These are phyloP conservation scores for Meiosimyza decipiens DNA, from an alignment of 2,888 invertebrate species.

Conservation along the genomic window DNA sequence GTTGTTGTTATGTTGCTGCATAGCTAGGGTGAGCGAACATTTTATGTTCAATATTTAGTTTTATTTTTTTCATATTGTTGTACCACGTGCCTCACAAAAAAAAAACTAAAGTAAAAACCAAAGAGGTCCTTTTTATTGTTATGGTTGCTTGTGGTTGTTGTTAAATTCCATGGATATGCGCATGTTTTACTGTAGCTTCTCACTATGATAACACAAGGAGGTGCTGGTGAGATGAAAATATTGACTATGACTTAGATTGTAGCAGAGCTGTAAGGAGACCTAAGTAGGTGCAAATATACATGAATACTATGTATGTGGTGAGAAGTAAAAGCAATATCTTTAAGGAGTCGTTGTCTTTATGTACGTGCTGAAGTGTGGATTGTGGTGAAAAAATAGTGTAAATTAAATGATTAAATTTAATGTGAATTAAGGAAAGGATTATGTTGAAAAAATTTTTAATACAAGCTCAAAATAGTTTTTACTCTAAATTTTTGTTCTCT, in stretches of 20 bases:
- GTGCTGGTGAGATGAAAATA: slow-evolving; percentile 12
- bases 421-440: too few relatives aligned
- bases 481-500: too few relatives aligned
- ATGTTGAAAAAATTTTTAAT: too few relatives aligned
- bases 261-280: neutral
- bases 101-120: neutral
- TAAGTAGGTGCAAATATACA: neutral
- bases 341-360: too few relatives aligned
- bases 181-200: slow-evolving; percentile 25
- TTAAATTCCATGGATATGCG: slow-evolving; percentile 19
- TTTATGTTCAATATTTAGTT: slow-evolving; percentile 5
- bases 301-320: neutral
- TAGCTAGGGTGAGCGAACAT: slow-evolving; percentile 17
- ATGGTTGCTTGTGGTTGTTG: slow-evolving; percentile 3
- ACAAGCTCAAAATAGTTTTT: too few relatives aligned
- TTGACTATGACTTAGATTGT: neutral
- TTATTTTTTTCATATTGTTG: slow-evolving; percentile 7
- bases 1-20: slow-evolving; percentile 2
- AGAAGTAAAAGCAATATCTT: neutral
- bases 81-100: slow-evolving; percentile 27
- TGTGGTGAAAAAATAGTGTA: too few relatives aligned
- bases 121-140: neutral
- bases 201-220: slow-evolving; percentile 9
- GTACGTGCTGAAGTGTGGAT: too few relatives aligned
- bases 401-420: too few relatives aligned